A percentile compares a stretch with the other conserved stretches of the same genome.
phyloP scores from a whole-genome alignment of 1,140 invertebrate genomes.

The Lysiphlebus fabarum region DNA sequence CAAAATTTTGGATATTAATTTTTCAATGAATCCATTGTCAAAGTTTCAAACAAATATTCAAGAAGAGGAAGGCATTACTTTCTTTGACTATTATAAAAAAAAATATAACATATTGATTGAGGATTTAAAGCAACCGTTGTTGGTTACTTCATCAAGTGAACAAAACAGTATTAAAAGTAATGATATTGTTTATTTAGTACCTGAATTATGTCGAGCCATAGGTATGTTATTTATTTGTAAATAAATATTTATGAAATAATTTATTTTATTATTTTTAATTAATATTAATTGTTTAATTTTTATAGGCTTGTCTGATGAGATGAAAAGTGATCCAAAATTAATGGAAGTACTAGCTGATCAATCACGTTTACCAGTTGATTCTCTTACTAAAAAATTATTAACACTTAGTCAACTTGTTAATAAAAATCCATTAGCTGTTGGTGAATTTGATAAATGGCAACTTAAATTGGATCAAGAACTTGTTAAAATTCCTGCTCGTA shows the following conservation, averaged over 20 bases:
- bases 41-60: conserved; percentile 64
- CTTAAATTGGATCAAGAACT: conserved; percentile 60
- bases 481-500: conserved; percentile 39
- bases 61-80: conserved; percentile 57
- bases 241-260: too few relatives aligned
- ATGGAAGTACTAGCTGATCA: conserved; percentile 64
- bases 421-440: conserved; percentile 50
- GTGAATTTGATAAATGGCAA: conserved; percentile 65
- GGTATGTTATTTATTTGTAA: conserved; percentile 47
- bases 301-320: conserved; percentile 56
- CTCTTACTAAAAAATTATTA: conserved; percentile 61
- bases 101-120: conserved; percentile 63
- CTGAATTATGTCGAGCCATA: conserved; percentile 71
- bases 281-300: conserved; percentile 11
- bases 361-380: conserved; percentile 63
- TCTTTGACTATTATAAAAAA: conserved; percentile 78
- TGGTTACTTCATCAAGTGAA: conserved; percentile 61
- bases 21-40: conserved; percentile 63
- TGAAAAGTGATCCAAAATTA: conserved; percentile 59
- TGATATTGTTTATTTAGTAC: conserved; percentile 66
- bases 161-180: conserved; percentile 61
- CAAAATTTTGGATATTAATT: conserved; percentile 79
- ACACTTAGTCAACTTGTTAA: conserved; percentile 61
- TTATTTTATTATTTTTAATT: too few relatives aligned
- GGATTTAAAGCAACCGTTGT: conserved; percentile 61